A percentile compares a stretch with the other conserved stretches of the same genome.
Evolutionary conservation across 2,888 invertebrate genomes (phyloP).

Genomic region (Hoplodrina blanda): DNA sequence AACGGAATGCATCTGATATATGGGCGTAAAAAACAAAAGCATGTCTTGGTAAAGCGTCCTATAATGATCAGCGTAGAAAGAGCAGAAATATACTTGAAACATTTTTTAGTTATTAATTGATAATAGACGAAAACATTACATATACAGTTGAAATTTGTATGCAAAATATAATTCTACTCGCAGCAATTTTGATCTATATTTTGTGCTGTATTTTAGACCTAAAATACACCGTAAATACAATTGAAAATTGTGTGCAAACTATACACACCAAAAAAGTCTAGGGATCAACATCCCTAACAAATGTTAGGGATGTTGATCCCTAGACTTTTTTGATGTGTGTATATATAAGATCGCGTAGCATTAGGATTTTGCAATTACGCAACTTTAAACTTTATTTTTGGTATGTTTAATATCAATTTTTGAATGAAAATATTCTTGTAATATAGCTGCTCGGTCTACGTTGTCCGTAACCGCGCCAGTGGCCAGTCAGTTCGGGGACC

Average conservation of each 20-base stretch:
- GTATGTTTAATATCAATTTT: neutral
- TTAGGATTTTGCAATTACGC: neutral
- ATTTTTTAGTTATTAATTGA: neutral
- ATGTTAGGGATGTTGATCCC: too few species aligned
- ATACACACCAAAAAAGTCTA: too few species aligned
- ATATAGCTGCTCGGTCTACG: neutral
- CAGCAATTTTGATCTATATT: too few species aligned
- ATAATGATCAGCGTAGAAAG: neutral
- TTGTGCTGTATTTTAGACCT: too few species aligned
- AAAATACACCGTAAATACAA: too few species aligned
- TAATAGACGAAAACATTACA: neutral
- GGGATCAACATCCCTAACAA: too few species aligned
- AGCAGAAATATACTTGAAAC: neutral
- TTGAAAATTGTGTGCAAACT: too few species aligned
- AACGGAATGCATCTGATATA: too few species aligned
- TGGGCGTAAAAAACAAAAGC: neutral
- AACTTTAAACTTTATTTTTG: neutral
- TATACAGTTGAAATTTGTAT: neutral
- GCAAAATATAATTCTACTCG: too few species aligned
- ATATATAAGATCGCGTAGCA: too few species aligned
- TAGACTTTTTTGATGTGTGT: too few species aligned
- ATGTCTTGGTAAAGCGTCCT: conserved; percentile 40
- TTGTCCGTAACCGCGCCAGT: conserved; percentile 19
- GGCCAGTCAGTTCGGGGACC: conserved; percentile 72
- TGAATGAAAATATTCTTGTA: neutral